These are phyloP conservation scores for Phalangium opilio DNA, from an alignment of 2,888 invertebrate genomes.

Conservation along the genomic window DNA sequence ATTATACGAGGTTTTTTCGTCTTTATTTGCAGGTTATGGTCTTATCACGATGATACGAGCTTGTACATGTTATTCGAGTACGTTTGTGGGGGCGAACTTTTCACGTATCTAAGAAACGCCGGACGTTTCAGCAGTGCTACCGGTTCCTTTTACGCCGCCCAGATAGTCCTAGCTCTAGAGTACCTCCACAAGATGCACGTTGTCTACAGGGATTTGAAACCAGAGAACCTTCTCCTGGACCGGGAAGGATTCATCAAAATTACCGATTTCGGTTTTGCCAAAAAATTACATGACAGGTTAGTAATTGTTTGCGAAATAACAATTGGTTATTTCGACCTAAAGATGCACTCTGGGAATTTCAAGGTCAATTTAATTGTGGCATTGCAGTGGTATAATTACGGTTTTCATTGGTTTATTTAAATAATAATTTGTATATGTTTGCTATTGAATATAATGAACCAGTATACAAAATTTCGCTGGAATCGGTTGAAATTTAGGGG, in stretches of 20 bases:
- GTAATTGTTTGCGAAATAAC: no score
- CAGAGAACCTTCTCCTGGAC: slow-evolving; percentile 84
- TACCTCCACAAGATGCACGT: slow-evolving; percentile 80
- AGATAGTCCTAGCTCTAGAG: slow-evolving; percentile 84
- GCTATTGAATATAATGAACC: no score
- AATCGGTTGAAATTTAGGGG: no score
- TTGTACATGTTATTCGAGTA: slow-evolving; percentile 96
- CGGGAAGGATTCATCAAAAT: slow-evolving; percentile 89
- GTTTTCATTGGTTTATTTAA: no score
- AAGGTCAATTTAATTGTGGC: no score
- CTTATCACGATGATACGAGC: slow-evolving; percentile 72
- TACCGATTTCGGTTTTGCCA: slow-evolving; percentile 96
- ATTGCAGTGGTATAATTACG: no score
- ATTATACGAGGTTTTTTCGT: slow-evolving; percentile 22
- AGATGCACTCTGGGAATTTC: no score
- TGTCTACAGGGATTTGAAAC: slow-evolving; percentile 66
- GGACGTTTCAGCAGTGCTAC: slow-evolving; percentile 63
- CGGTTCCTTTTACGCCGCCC: slow-evolving; percentile 81
- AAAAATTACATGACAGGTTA: slow-evolving; percentile 70
- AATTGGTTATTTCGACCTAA: no score
- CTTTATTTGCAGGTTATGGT: slow-evolving; percentile 84
- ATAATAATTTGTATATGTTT: no score
- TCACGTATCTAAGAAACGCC: slow-evolving; percentile 82
- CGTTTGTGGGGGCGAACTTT: slow-evolving; percentile 90
- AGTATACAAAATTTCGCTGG: no score